A percentile compares a stretch with the other conserved stretches of the same genome.
These are phyloP conservation scores for Platyura marginata DNA, from an alignment of 1,140 invertebrate genomes.

Conservation along the genomic window DNA sequence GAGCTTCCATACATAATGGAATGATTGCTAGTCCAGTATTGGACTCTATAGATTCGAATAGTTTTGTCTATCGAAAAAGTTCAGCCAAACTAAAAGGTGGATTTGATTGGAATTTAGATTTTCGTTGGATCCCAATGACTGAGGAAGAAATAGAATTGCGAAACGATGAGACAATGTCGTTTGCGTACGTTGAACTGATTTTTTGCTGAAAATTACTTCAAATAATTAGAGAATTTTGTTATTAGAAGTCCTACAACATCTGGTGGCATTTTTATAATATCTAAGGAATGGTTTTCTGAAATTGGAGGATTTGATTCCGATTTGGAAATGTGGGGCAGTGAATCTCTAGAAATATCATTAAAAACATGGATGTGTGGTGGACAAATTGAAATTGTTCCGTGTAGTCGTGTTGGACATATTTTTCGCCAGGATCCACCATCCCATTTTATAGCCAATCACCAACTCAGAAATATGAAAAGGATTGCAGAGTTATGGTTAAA, in stretches of 20 bases:
- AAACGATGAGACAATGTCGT: too few relatives aligned
- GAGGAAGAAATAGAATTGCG: conserved; percentile 24
- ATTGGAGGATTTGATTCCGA: conserved; percentile 58
- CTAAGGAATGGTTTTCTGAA: conserved; percentile 58
- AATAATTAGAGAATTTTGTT: too few relatives aligned
- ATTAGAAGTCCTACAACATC: conserved; percentile 57
- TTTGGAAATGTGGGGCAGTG: conserved; percentile 86
- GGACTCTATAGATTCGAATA: conserved; percentile 37
- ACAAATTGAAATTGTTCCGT: conserved; percentile 56
- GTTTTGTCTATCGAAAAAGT: conserved; percentile 27
- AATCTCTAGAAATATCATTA: conserved; percentile 94
- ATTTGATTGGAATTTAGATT: conserved; percentile 91
- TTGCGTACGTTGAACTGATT: too few relatives aligned
- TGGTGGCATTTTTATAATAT: conserved; percentile 57
- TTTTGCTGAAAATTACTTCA: too few relatives aligned
- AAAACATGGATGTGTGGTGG: conserved; percentile 63
- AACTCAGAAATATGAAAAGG: conserved; percentile 57
- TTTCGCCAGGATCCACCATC: conserved; percentile 61
- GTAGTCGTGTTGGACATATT: conserved; percentile 70
- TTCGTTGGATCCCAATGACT: conserved; percentile 84
- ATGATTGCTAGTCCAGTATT: conserved; percentile 35
- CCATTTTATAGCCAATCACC: conserved; percentile 51
- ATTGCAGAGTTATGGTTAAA: conserved; percentile 78
- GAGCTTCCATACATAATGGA: conserved; percentile 19
- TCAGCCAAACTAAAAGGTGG: conserved; percentile 64